Conservation (phyloP, 2,888 invertebrate species). For the Parnassius apollo region DNA sequence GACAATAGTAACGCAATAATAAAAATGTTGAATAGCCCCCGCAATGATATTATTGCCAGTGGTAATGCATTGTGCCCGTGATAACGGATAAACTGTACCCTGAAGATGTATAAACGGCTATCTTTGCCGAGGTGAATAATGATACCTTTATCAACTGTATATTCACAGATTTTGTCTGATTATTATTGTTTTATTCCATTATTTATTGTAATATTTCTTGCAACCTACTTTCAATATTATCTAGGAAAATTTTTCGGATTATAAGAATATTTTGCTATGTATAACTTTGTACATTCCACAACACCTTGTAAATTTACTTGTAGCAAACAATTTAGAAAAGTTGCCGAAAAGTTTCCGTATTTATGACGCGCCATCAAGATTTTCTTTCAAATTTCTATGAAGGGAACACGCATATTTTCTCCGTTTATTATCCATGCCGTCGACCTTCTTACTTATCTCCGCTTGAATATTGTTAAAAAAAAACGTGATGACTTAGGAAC, state of each 20-base stretch:
- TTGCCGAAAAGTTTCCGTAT: slow-evolving; percentile 50
- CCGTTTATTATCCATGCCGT: slow-evolving; percentile 73
- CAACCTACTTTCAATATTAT: too few relatives aligned
- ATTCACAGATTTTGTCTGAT: slow-evolving; percentile 9
- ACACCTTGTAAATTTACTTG: slow-evolving; percentile 21
- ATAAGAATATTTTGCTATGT: neutral
- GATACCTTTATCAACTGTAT: slow-evolving; percentile 34
- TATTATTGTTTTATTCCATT: neutral
- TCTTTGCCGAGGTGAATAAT: slow-evolving; percentile 40
- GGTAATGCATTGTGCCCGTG: slow-evolving; percentile 73
- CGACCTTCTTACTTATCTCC: slow-evolving; percentile 72
- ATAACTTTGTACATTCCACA: neutral
- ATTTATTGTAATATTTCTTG: too few relatives aligned
- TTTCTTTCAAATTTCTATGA: slow-evolving; percentile 60
- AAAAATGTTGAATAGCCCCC: slow-evolving; percentile 81
- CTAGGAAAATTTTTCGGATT: neutral
- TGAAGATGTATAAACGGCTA: slow-evolving; percentile 54
- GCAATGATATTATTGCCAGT: slow-evolving; percentile 76
- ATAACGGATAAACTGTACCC: slow-evolving; percentile 82
- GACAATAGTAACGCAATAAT: slow-evolving; percentile 81
- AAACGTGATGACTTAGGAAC: slow-evolving; percentile 77
- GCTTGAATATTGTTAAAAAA: slow-evolving; percentile 72
- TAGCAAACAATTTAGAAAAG: slow-evolving; percentile 39
- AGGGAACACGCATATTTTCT: slow-evolving; percentile 65
- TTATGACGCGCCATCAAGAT: slow-evolving; percentile 67